Conservation (phyloP, 2,888 invertebrate species). For the Cosmia pyralina region DNA sequence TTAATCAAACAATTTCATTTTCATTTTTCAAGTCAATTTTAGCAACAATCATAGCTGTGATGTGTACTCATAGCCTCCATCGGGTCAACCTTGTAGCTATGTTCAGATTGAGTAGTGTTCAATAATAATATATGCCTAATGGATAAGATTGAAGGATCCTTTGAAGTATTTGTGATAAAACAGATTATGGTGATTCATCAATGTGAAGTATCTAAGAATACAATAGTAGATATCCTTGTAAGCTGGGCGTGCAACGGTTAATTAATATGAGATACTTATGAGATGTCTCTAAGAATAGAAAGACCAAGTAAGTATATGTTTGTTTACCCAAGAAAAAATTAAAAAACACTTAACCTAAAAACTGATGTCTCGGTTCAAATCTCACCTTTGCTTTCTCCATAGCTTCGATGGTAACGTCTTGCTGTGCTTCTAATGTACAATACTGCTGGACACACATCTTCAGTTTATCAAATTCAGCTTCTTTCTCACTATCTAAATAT, state of each 20-base stretch:
- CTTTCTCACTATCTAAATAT: constrained; percentile 81
- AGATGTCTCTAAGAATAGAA: background rate
- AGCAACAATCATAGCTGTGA: no score
- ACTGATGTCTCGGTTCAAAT: background rate
- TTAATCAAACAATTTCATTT: background rate
- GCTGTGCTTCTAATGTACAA: constrained; percentile 79
- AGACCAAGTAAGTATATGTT: background rate
- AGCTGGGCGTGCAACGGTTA: background rate
- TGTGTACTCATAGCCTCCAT: background rate
- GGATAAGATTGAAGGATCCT: no score
- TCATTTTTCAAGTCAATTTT: no score
- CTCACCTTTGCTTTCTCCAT: constrained; percentile 78
- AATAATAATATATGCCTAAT: background rate
- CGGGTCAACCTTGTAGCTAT: background rate
- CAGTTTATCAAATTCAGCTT: constrained; percentile 77
- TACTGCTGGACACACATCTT: constrained; percentile 78
- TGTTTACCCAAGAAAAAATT: background rate
- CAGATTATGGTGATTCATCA: background rate
- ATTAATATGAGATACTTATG: background rate
- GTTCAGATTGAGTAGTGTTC: background rate
- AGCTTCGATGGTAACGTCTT: constrained; percentile 80
- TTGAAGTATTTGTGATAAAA: background rate
- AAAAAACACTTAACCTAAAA: constrained; percentile 29
- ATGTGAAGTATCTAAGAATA: background rate
- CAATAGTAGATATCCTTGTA: background rate